Base-by-base conservation (phyloP, 2,113 vertebrate genomes). In the Australoheros scitulus region DNA sequence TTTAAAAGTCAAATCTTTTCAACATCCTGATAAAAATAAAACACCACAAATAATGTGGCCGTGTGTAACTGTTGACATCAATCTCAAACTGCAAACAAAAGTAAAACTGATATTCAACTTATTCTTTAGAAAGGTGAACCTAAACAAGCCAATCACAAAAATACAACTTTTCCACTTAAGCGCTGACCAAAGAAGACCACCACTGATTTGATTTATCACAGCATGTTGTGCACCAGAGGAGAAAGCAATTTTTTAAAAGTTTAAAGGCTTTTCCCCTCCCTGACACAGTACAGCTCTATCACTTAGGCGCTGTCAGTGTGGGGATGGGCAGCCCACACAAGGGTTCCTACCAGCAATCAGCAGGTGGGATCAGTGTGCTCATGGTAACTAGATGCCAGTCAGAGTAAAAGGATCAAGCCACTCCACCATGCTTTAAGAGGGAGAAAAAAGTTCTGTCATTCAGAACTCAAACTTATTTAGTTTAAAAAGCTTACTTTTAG, bases 341-440 rank as follows among this genome's bases (percentile, higher is more conserved):
- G 60, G 55, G 74, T 57, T 2, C 83, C 74, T 55, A 36, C 20
- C 34, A 41, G 70, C 61, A n/a, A 63, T 18, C 61, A 32, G 57
- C 56, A 15, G 81, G 61, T 36, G 72, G 61, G 65, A 68, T 32
- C 65, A 11, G 61, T 15, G 61, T 41, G 70, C 43, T 50, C 5
- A 26, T n/a, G 29, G 32, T 79, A 76, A 88, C 68, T 29, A 70
- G 83, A 75, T 65, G 85, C 18, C 76, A 70, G 38, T 82, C 75
- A 75, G 36, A 34, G 65, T 50, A 2, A 82, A 58, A 22, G 34
- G 20, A 72, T 38, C 7, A 3, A 20, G 43, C 18, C 34, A 26
- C 20, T 15, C 50, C 38, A 6, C 29, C 29, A 2, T 47, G 29
- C 50, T 76, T 52, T 52, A 18, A 55, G 68, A 11, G 18, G 4